Percentiles rank a stretch among this genome's conserved stretches.
phyloP scores from a whole-genome alignment of 2,797 vertebrate species.

The Halcyon chelicuti region DNA sequence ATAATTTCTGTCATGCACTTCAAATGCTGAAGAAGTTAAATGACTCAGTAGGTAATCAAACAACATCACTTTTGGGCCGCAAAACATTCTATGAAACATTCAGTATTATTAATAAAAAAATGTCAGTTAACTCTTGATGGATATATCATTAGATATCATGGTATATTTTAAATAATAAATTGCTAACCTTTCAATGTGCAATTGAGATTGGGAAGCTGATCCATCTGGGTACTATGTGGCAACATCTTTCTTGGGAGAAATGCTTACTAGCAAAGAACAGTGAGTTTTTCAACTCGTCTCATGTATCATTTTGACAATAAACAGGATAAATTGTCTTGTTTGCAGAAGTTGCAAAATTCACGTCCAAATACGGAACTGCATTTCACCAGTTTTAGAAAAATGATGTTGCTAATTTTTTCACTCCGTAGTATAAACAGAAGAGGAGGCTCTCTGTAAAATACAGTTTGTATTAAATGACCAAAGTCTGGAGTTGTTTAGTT shows the following conservation, averaged over 20 bases:
- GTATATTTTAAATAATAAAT: background rate
- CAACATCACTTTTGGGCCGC: background rate
- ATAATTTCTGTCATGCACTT: background rate
- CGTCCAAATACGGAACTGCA: background rate
- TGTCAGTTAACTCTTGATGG: background rate
- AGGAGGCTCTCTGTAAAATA: background rate
- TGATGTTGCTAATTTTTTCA: background rate
- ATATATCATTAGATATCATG: background rate
- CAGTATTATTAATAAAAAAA: background rate
- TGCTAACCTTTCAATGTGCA: background rate
- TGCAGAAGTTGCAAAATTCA: background rate
- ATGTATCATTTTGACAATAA: background rate
- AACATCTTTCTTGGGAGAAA: background rate
- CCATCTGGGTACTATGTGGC: background rate
- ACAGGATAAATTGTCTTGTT: background rate
- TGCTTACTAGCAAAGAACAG: background rate
- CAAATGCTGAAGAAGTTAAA: background rate
- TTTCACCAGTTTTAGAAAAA: background rate
- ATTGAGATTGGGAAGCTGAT: background rate
- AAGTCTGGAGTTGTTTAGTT: background rate
- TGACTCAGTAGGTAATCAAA: background rate
- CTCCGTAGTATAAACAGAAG: background rate
- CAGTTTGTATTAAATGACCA: background rate
- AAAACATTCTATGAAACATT: background rate
- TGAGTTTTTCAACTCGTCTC: background rate